Evolutionary conservation across 2,797 vertebrate species (phyloP), one percentile per base, ranked within the genome.

Genomic region (Pangasius larnaudii): DNA sequence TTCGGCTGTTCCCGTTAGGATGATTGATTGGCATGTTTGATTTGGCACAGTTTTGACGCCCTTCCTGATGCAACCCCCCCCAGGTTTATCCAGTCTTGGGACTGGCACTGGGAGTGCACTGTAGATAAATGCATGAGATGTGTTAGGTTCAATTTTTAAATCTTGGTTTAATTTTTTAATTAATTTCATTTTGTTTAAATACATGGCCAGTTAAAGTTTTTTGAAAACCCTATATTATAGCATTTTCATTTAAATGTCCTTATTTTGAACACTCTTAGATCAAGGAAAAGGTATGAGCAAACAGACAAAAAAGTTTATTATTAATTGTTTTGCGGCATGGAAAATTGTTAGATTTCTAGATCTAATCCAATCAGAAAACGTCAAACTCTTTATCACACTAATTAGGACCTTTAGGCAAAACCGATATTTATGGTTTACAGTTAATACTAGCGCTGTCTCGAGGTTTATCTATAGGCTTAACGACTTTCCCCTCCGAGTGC

Each of bases 381-480:
- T 61, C 33, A 36, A 59, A 42, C 79, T 39, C 33, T 61, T 81
- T 13, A 81, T 61, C 56, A 61, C 19, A 27, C 56, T 61, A 81
- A 81, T 81, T 59, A 81, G 13, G 22, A 24, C 42, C 33, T 81
- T 81, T 42, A 61, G 19, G 56, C 36, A 61, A 22, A 61, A 61
- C 56, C 27, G 19, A 59, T 59, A 80, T 59, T 80, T 39, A 42
- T 61, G 36, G 39, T 81, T 59, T 18, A 81, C 79, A 81, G 56
- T 39, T 59, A 81, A 61, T 42, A 24, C 22, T 16, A 39, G 22
- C 22, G 2, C 22, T 27, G 56, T 61, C 56, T 61, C 13, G 11
- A 3, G 33, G 14, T 61, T 79, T 42, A 59, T 39, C 79, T 7
- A 61, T 42, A 61, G 56, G 22, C 56, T 81, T 81, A 81, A 39